Evolutionary conservation across 1,140 invertebrate genomes (phyloP), one percentile per base, ranked within the genome.

Genomic region (Popillia japonica): DNA sequence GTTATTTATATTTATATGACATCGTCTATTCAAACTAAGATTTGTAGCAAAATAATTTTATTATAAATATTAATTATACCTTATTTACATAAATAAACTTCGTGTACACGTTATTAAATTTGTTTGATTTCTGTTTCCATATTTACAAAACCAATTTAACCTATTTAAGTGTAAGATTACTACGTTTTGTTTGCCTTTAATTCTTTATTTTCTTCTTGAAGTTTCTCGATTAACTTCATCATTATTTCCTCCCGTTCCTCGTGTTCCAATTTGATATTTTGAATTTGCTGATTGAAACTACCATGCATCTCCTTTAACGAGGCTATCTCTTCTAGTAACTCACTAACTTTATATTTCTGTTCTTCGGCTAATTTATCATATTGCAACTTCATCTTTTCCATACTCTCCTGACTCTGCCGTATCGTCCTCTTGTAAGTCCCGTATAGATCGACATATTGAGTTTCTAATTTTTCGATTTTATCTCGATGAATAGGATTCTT

Each of bases 401-500:
- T 42, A 17, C 40, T 42, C 6, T 74, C 41, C 40, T 74, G 72
- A 6, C 72, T 74, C 9, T 74, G 40, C 6, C 72, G 72, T 0
- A 74, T 74, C 3, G 72, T 74, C 20, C 17, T 44, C 27, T 74
- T 74, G n/a, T 74, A 74, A 10, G 72, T 74, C 2, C 72, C 72
- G 34, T 74, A 74, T 11, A 74, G 41, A 20, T 74, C 72, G 34
- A 74, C 72, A 44, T 74, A 74, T 41, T 42, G 40, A 11, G 34
- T 44, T 74, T 74, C 72, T 40, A 74, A 14, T 6, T 74, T 74
- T 17, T 74, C 72, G 17, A 74, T 74, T 74, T 74, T 74, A 40
- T 74, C 72, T 27, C 42, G 41, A 42, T 74, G 34, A 14, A 41
- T 74, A 4, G 72, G 72, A 17, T 74, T 74, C 17, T 74, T 74